Evolutionary conservation across 2,888 invertebrate species (phyloP).

Genomic region (Drosophila mettleri): DNA sequence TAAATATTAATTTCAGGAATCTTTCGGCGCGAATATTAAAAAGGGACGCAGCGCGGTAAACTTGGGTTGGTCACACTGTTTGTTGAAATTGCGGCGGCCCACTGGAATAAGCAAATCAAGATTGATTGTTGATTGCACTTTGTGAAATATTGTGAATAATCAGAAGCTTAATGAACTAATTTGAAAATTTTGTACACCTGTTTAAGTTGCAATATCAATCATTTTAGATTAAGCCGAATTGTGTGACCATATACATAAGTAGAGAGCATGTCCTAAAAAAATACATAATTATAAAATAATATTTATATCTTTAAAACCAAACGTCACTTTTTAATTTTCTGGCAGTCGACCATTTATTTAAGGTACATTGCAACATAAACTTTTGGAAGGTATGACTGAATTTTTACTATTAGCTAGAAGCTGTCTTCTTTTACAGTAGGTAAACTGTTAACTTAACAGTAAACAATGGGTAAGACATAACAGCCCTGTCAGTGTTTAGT

Average conservation of each 20-base stretch:
- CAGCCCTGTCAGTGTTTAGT: slow-evolving; percentile 9
- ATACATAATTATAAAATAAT: neutral
- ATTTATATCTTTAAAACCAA: neutral
- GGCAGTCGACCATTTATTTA: neutral
- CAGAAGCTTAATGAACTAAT: neutral
- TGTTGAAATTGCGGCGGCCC: neutral
- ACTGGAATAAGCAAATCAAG: too few species aligned
- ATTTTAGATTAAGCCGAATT: neutral
- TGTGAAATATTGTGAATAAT: neutral
- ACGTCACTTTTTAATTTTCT: neutral
- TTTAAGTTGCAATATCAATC: neutral
- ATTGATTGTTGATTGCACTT: neutral
- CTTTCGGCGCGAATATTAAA: slow-evolving; percentile 56
- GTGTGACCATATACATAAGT: slow-evolving; percentile 2
- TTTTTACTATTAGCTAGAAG: too few species aligned
- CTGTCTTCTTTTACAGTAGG: neutral
- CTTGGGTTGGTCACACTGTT: slow-evolving; percentile 38
- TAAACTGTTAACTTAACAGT: slow-evolving; percentile 9
- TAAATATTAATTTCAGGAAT: slow-evolving; percentile 6
- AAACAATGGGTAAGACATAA: neutral
- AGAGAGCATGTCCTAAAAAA: neutral
- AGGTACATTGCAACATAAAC: neutral
- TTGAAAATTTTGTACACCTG: neutral
- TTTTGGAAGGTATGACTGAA: too few species aligned
- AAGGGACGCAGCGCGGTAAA: slow-evolving; percentile 36